Evolutionary conservation across 2,113 vertebrate genomes (phyloP).

Genomic region (Lamprologus callipterus): DNA sequence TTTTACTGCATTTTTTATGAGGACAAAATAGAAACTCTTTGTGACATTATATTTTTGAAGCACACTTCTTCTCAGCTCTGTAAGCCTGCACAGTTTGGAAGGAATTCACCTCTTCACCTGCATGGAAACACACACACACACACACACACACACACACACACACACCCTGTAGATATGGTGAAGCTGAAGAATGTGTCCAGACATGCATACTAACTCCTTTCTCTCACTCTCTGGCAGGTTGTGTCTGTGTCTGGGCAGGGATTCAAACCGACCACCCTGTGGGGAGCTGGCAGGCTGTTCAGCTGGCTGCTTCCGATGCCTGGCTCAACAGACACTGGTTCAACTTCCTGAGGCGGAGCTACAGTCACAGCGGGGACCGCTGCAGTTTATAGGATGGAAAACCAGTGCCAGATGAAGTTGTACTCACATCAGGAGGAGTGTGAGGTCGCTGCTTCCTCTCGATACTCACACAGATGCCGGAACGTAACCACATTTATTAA

Average conservation of each 20-base stretch:
- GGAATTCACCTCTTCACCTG: not conserved
- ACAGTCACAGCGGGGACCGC: not conserved
- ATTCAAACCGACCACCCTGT: slow-evolving; percentile 33
- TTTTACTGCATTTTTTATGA: not conserved
- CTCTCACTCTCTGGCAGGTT: not conserved
- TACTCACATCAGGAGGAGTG: not conserved
- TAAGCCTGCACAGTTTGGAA: not conserved
- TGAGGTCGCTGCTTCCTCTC: not conserved
- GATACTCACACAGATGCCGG: not conserved
- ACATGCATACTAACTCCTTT: not conserved
- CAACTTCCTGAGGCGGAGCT: not conserved
- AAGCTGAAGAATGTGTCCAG: not conserved
- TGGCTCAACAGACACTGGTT: slow-evolving; percentile 13
- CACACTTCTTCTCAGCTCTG: not conserved
- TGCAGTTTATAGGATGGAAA: not conserved
- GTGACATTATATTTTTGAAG: not conserved
- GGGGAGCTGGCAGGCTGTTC: slow-evolving; percentile 9
- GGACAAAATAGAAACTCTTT: not conserved
- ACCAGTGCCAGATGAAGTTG: not conserved
- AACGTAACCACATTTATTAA: not conserved
- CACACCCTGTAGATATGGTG: not conserved
- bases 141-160: not conserved
- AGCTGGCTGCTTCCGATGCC: not conserved
- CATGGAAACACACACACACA: not conserved
- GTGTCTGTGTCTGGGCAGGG: not conserved